phyloP scores from a whole-genome alignment of 2,888 invertebrate species.

The Eugnorisma glareosa region DNA sequence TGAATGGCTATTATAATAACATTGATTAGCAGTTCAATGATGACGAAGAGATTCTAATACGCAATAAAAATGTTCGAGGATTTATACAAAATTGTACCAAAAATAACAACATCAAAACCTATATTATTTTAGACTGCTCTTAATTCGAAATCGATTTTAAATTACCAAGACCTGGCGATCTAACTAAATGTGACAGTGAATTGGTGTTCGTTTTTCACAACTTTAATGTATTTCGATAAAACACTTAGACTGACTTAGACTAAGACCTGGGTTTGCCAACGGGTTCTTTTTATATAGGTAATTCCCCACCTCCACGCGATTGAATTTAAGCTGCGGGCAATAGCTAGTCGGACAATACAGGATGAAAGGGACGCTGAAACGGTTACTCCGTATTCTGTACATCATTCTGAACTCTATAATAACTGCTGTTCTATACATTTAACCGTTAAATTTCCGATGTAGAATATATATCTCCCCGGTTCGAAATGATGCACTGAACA shows the following conservation, averaged over 20 bases:
- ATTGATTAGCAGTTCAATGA: slow-evolving; percentile 24
- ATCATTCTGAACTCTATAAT: too few species aligned
- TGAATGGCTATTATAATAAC: slow-evolving; percentile 27
- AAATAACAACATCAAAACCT: background rate
- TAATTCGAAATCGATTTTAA: background rate
- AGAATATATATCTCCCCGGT: too few species aligned
- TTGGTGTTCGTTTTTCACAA: background rate
- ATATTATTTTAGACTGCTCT: slow-evolving; percentile 11
- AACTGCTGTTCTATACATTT: too few species aligned
- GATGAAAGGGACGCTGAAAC: too few species aligned
- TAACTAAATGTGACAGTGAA: background rate
- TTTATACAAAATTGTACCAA: slow-evolving; percentile 2
- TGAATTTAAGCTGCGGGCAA: background rate
- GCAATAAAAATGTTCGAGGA: background rate
- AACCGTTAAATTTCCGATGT: too few species aligned
- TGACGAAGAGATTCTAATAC: background rate
- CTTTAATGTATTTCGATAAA: background rate
- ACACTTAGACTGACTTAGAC: too few species aligned
- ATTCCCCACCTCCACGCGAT: background rate
- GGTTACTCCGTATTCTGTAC: too few species aligned
- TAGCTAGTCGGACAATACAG: background rate
- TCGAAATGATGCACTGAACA: too few species aligned
- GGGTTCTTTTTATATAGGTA: background rate
- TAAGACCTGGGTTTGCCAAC: background rate
- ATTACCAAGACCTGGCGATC: background rate